phyloP scores from a whole-genome alignment of 23 tunicate genomes.

The Halocynthia aurantium region DNA sequence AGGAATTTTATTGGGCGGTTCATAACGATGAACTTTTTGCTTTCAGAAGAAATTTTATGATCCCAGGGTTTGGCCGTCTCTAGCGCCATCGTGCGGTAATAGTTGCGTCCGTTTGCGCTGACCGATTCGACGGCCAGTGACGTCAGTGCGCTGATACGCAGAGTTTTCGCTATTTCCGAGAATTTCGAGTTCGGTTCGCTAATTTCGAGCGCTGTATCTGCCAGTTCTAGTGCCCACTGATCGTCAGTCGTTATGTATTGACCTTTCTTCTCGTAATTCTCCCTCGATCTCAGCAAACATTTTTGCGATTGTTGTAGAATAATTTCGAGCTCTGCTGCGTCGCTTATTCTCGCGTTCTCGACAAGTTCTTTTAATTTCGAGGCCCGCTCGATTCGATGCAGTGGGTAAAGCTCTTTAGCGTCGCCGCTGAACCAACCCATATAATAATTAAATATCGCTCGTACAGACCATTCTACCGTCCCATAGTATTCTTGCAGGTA shows the following conservation, averaged over 20 bases:
- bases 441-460: constrained; percentile 18
- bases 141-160: constrained; percentile 9
- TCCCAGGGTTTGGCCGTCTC: constrained; percentile 9
- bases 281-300: neutral
- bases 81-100: constrained; percentile 28
- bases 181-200: neutral
- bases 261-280: constrained; percentile 1
- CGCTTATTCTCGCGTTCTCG: neutral
- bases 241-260: neutral
- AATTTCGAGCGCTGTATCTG: constrained; percentile 1
- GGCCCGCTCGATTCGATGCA: constrained; percentile 4
- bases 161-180: neutral
- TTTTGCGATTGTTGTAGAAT: neutral
- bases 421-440: constrained; percentile 55
- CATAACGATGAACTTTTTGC: neutral
- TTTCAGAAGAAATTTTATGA: neutral
- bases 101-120: constrained; percentile 51
- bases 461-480: constrained; percentile 45
- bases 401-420: constrained; percentile 24
- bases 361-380: neutral
- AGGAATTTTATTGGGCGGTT: neutral
- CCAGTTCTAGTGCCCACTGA: constrained; percentile 57
- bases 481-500: constrained; percentile 41
- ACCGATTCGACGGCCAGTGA: constrained; percentile 1
- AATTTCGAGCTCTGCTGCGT: constrained; percentile 2